Percentiles rank a stretch among this genome's conserved stretches.
These are phyloP conservation scores for Salticus scenicus DNA, from an alignment of 2,888 invertebrate genomes.

Conservation along the genomic window DNA sequence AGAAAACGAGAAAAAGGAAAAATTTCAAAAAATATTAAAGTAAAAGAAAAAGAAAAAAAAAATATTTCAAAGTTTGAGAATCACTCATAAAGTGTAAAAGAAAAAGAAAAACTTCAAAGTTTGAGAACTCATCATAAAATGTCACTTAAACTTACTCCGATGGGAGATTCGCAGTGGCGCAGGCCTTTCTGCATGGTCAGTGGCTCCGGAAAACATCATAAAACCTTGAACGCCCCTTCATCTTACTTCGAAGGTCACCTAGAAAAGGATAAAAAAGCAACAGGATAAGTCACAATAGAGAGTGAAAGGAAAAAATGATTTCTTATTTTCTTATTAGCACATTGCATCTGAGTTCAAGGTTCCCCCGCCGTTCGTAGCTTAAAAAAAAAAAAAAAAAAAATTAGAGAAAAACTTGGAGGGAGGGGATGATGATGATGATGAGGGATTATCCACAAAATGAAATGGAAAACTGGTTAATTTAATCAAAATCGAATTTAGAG, in stretches of 20 bases:
- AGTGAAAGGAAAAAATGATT: background rate
- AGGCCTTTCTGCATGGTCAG: slow-evolving; percentile 8
- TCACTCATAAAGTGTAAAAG: too few species aligned
- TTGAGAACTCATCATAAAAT: too few species aligned
- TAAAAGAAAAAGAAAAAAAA: too few species aligned
- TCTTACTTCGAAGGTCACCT: background rate
- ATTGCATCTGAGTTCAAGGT: slow-evolving; percentile 9
- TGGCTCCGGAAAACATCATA: background rate
- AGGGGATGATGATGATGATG: background rate
- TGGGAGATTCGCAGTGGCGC: background rate
- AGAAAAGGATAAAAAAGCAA: background rate
- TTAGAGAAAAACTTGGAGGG: too few species aligned
- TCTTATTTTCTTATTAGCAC: background rate
- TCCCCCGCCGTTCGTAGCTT: background rate
- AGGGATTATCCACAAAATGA: background rate
- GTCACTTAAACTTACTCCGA: background rate
- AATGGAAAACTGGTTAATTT: too few species aligned
- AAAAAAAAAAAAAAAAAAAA: too few species aligned
- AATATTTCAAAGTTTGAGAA: too few species aligned
- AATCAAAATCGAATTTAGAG: too few species aligned
- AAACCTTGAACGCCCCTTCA: background rate
- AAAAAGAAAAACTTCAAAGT: too few species aligned
- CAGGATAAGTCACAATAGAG: background rate
- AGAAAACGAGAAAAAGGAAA: too few species aligned
- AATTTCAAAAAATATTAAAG: too few species aligned